phyloP scores from a whole-genome alignment of 2,797 vertebrate species.

The Oophaga sylvatica region DNA sequence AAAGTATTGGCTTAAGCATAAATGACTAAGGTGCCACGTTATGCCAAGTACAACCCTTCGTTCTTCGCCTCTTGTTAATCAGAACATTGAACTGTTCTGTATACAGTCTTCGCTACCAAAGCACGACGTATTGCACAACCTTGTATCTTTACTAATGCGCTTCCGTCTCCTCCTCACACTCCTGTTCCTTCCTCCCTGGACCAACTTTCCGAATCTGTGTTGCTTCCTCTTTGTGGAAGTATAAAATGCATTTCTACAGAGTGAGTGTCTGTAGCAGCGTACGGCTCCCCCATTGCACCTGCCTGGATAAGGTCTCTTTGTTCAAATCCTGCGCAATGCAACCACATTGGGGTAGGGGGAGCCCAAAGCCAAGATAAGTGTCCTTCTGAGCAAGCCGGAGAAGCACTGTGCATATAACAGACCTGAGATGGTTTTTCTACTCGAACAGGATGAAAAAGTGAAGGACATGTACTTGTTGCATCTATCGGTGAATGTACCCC shows the following conservation, averaged over 20 bases:
- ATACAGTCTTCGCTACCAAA: background rate
- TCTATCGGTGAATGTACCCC: conserved; percentile 31
- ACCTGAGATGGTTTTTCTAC: conserved; percentile 68
- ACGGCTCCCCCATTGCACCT: conserved; percentile 23
- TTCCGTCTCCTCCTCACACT: conserved; percentile 56
- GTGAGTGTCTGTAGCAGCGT: conserved; percentile 64
- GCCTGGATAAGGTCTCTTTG: conserved; percentile 41
- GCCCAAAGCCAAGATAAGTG: conserved; percentile 71
- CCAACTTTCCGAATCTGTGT: conserved; percentile 55
- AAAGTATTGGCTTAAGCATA: background rate
- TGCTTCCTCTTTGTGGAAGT: conserved; percentile 59
- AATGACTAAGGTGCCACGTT: background rate
- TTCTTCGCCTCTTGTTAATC: background rate
- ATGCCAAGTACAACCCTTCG: background rate
- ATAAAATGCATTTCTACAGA: conserved; percentile 70
- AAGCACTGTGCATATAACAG: conserved; percentile 65
- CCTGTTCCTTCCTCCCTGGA: conserved; percentile 68
- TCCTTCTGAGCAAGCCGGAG: conserved; percentile 64
- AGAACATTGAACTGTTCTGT: background rate
- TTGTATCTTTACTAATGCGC: conserved; percentile 18
- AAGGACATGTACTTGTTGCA: conserved; percentile 35
- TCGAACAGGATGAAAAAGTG: conserved; percentile 66
- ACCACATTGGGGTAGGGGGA: conserved; percentile 70
- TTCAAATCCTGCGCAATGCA: conserved; percentile 62
- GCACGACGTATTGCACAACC: background rate